Conservation (phyloP, 2,113 vertebrate species). For the Megalops atlanticus region DNA sequence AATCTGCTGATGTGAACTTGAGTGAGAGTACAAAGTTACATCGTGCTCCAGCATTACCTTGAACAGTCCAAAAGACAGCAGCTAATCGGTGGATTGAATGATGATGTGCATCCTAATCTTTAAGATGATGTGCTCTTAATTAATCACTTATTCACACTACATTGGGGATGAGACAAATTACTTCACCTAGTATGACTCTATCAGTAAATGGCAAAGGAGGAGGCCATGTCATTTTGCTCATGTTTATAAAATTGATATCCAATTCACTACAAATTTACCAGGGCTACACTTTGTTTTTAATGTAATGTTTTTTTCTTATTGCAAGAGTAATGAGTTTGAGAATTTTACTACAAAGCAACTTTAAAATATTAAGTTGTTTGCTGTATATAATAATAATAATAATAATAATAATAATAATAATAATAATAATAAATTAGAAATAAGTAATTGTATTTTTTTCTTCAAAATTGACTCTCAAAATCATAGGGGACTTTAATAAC, state of each 20-base stretch:
- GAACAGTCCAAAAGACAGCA: neutral
- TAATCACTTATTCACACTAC: constrained; percentile 12
- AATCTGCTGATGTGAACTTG: neutral
- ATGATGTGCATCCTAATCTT: neutral
- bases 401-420: no score
- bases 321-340: no score
- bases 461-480: no score
- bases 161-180: neutral
- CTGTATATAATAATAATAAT: no score
- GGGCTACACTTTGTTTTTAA: neutral
- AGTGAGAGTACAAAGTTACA: neutral
- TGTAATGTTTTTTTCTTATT: neutral
- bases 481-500: no score
- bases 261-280: neutral
- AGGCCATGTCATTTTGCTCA: neutral
- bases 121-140: neutral
- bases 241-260: neutral
- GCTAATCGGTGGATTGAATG: neutral
- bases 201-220: neutral
- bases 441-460: no score
- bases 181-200: neutral
- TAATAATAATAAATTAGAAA: no score
- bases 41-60: neutral
- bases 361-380: no score
- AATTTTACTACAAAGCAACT: no score